Conservation (phyloP, 2,797 vertebrate species). For the Anolis apletophallus region DNA sequence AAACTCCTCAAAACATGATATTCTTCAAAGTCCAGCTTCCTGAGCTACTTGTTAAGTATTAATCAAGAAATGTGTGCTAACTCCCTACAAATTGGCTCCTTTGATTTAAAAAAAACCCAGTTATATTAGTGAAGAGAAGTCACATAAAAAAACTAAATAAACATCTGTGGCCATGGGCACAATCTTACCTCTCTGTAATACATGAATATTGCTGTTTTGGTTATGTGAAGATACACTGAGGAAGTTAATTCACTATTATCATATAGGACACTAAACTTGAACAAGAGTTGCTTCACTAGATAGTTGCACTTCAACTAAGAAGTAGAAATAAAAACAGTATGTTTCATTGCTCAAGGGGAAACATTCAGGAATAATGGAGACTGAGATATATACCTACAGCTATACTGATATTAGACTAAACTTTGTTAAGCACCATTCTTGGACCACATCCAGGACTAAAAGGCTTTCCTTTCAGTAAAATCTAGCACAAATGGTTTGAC, state of each 20-base stretch:
- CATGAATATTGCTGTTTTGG: not conserved
- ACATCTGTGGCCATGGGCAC: not conserved
- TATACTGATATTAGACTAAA: conserved; percentile 20
- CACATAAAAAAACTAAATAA: not conserved
- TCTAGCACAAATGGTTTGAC: conserved; percentile 43
- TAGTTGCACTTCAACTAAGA: conserved; percentile 5
- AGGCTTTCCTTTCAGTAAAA: not conserved
- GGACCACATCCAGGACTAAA: not conserved
- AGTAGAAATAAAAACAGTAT: not conserved
- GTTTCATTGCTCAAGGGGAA: not conserved
- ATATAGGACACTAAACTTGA: not conserved
- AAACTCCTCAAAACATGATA: not conserved
- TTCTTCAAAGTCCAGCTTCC: not conserved
- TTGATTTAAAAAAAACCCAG: conserved; percentile 1
- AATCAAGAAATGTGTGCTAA: not conserved
- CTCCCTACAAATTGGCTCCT: not conserved
- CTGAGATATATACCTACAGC: not conserved
- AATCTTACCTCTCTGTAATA: not conserved
- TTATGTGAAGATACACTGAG: not conserved
- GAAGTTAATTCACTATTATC: not conserved
- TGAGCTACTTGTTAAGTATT: not conserved
- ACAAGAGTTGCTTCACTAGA: not conserved
- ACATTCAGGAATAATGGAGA: not conserved
- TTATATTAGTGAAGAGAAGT: not conserved
- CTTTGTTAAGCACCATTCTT: not conserved